Evolutionary conservation across 2,888 invertebrate species (phyloP).

Genomic region (Stenichneumon culpator): DNA sequence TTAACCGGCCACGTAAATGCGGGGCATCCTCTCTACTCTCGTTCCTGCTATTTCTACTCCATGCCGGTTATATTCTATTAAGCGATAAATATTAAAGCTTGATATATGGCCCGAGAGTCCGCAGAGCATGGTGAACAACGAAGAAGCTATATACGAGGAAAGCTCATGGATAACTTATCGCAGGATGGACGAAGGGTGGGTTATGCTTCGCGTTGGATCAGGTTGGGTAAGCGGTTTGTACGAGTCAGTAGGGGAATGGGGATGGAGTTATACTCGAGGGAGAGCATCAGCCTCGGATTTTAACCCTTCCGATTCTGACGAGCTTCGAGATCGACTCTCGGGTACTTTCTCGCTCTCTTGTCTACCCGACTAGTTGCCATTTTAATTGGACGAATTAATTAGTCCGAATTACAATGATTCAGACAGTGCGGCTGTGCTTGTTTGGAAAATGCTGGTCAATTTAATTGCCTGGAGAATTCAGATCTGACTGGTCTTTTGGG

Average conservation of each 20-base stretch:
- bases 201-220: slow-evolving; percentile 39
- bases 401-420: slow-evolving; percentile 62
- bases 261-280: slow-evolving; percentile 62
- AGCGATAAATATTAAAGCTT: slow-evolving; percentile 81
- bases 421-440: slow-evolving; percentile 30
- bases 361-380: slow-evolving; percentile 34
- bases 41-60: slow-evolving; percentile 33
- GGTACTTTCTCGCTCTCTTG: slow-evolving; percentile 32
- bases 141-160: slow-evolving; percentile 40
- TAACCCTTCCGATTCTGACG: slow-evolving; percentile 64
- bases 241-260: slow-evolving; percentile 25
- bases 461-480: slow-evolving; percentile 39
- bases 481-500: slow-evolving; percentile 8
- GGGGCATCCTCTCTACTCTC: slow-evolving; percentile 46
- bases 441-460: slow-evolving; percentile 58
- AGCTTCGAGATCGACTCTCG: slow-evolving; percentile 37
- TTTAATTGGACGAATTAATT: slow-evolving; percentile 67
- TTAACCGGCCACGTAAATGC: slow-evolving; percentile 82
- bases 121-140: slow-evolving; percentile 23
- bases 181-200: slow-evolving; percentile 40
- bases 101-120: slow-evolving; percentile 64
- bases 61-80: slow-evolving; percentile 80
- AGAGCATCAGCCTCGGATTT: slow-evolving; percentile 66
- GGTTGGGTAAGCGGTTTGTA: slow-evolving; percentile 43
- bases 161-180: slow-evolving; percentile 67